Base-by-base conservation (phyloP, 2,888 invertebrate genomes). In the Drosophila barbarae region DNA sequence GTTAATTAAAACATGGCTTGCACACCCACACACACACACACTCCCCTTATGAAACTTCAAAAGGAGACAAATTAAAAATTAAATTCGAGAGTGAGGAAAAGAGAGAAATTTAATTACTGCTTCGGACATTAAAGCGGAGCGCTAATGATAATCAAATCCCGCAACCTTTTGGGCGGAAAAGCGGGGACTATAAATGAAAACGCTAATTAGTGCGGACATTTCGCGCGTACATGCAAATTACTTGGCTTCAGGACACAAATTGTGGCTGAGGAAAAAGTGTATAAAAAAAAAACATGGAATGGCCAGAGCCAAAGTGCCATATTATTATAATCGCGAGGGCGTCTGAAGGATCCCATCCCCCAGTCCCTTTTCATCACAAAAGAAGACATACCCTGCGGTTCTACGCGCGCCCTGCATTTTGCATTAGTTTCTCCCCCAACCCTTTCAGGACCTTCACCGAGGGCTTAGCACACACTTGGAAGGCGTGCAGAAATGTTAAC, bases 151-250 rank as follows among this genome's bases (percentile, higher is more conserved):
- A 77, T 76, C 76, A 76, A 76, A 55, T 73, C 49, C 60, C 35
- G 47, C 15, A 52, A 36, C 38, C 69, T 47, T 74, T 69, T 35
- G 58, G 39, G 49, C 41, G 39, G 54, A 52, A 46, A 44, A 13
- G 26, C 28, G 36, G 44, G 34, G 46, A 51, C 54, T 53, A 63
- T 59, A 65, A 68, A 74, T 72, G 69, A 71, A 69, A 74, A 68
- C 77, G 74, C 84, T 85, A 85, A 85, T 84, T 85, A 83, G 76
- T 76, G 76, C 76, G 69, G 78, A 80, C 82, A 85, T 78, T 78
- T 76, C 69, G 69, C 74, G 73, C 72, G 74, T 73, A 72, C 71
- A 82, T 75, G 81, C 76, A 82, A 82, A 82, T 82, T 78, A 84
- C 81, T 82, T 84, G 72, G 83, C 81, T 76, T 55, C 69, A 63